Conservation (phyloP, 2,888 invertebrate genomes). For the Leptopilina drosophilae region DNA sequence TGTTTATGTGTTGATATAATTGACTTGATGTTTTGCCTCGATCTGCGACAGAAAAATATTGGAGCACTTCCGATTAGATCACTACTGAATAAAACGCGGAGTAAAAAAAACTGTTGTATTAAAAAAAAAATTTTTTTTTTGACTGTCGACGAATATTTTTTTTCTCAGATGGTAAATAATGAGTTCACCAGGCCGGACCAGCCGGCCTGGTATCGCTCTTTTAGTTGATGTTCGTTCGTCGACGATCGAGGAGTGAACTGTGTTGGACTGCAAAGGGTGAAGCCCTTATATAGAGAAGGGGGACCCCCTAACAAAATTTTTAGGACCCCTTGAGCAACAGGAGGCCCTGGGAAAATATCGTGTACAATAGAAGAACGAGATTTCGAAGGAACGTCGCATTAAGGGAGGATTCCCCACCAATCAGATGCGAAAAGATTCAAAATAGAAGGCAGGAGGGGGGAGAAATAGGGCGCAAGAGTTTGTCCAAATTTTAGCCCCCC, state of each 20-base stretch:
- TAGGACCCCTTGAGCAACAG: conserved; percentile 50
- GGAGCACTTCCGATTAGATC: conserved; percentile 64
- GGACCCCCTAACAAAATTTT: conserved; percentile 48
- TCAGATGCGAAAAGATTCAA: not conserved
- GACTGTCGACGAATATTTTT: conserved; percentile 18
- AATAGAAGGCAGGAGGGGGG: not conserved
- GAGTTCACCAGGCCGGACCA: conserved; percentile 60
- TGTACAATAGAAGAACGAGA: conserved; percentile 58
- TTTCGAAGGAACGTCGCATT: conserved; percentile 25
- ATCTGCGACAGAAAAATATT: conserved; percentile 68
- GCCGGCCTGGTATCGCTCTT: conserved; percentile 58
- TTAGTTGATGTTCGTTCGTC: conserved; percentile 57
- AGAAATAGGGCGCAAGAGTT: conserved; percentile 47
- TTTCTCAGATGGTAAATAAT: not conserved
- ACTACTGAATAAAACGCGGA: conserved; percentile 51
- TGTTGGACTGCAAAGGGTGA: conserved; percentile 49
- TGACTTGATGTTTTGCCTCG: conserved; percentile 45
- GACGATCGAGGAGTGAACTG: conserved; percentile 65
- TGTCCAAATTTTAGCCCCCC: conserved; percentile 36
- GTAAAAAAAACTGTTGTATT: not conserved
- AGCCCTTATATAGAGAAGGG: conserved; percentile 65
- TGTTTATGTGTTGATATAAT: conserved; percentile 43
- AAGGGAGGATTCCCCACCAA: conserved; percentile 44
- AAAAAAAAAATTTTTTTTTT: not conserved
- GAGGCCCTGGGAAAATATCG: conserved; percentile 71